Evolutionary conservation across 2,888 invertebrate species (phyloP).

Genomic region (Lycophotia porphyrea): DNA sequence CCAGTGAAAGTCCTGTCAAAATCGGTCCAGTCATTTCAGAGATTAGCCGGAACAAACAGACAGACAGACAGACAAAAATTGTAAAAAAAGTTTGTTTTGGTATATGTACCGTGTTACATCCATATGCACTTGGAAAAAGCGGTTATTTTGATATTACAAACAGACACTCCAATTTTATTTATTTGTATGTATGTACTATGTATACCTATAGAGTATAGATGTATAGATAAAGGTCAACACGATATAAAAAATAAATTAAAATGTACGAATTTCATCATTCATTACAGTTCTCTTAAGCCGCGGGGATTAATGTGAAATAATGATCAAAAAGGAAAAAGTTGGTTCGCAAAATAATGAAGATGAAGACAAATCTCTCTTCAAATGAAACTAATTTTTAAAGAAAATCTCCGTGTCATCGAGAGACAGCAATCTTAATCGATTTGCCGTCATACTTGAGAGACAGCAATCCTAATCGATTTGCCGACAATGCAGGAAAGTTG

Average conservation of each 20-base stretch:
- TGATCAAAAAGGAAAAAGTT: neutral
- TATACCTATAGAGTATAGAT: no score
- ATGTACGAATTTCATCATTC: neutral
- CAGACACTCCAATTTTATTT: no score
- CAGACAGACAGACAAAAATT: no score
- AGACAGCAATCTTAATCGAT: constrained; percentile 30
- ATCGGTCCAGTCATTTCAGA: no score
- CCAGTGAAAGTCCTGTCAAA: no score
- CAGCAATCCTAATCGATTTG: constrained; percentile 39
- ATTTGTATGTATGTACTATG: no score
- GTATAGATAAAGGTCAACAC: neutral
- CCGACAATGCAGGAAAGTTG: constrained; percentile 34
- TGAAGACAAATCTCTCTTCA: neutral
- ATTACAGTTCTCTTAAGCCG: neutral
- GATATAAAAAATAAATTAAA: neutral
- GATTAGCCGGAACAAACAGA: no score
- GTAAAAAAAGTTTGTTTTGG: no score
- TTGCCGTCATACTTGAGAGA: constrained; percentile 38
- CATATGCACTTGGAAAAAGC: no score
- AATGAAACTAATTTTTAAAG: neutral
- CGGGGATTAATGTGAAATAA: neutral
- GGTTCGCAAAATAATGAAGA: neutral
- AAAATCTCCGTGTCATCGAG: no score
- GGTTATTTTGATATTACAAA: no score
- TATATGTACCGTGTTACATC: no score